Base-by-base conservation (phyloP, 2,888 invertebrate genomes). In the Hymenopus coronatus region DNA sequence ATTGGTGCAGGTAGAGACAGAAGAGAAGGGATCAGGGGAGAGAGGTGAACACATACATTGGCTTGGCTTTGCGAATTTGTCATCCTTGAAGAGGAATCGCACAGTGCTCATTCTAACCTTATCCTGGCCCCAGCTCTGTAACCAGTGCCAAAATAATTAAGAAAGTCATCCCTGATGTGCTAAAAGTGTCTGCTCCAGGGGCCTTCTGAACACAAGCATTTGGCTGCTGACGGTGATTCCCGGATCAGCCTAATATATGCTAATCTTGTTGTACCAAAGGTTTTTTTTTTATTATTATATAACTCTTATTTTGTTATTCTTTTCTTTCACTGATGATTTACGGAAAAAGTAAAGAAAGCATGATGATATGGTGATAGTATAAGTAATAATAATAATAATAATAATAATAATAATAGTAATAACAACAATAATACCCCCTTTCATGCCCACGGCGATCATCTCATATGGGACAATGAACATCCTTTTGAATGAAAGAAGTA, bases 111-210 rank as follows among this genome's bases (percentile, higher is more conserved):
- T 25, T 83, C 30, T 54, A 27, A 46, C 88, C 85, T 87, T 84
- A 84, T 87, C 90, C 84, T 83, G 83, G 25, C 30, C 88, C 85
- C 82, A 89, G 89, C 90, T 88, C 54, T 28, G 70, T 70, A 86
- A 28, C 87, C 84, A 94, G 95, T 96, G 96, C 96, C 96, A 96
- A 96, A 96, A 96, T 96, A 95, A 96, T 96, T 96, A 96, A 95
- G 95, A 96, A 95, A 96, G 95, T 95, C 95, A 94, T 94, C 94
- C 94, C 93, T 81, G 94, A 94, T 93, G 94, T 94, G 94, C 94
- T 94, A 94, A 94, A 94, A 94, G 93, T 93, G 94, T 96, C 94
- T 89, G 90, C 90, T 89, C 46, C 88, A 83, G 30, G 28, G 84
- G 88, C 33, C 54, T 88, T 81, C 84, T 15, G 85, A 85, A 28